phyloP scores from a whole-genome alignment of 2,797 vertebrate species.

The Sebastolobus altivelis region DNA sequence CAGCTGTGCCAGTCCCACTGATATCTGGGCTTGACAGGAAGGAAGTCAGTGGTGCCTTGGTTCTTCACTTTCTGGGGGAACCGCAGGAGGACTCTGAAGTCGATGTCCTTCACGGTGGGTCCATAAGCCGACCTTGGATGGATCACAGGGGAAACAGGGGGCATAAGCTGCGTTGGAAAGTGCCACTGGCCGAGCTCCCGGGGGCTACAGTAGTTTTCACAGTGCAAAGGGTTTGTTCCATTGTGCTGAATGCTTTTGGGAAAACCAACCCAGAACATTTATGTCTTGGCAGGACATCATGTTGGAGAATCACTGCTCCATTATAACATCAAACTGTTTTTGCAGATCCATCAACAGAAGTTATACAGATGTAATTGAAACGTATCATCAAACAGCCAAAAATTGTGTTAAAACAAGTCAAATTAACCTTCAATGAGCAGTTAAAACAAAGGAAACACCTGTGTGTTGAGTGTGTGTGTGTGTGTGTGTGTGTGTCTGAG shows the following conservation, averaged over 20 bases:
- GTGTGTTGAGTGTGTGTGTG: background rate
- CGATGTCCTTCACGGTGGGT: constrained; percentile 81
- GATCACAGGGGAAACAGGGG: constrained; percentile 50
- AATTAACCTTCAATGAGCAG: constrained; percentile 16
- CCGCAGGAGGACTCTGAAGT: constrained; percentile 88
- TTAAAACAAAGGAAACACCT: constrained; percentile 36
- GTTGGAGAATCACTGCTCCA: constrained; percentile 59
- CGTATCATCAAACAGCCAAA: constrained; percentile 16
- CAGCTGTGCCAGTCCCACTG: constrained; percentile 94
- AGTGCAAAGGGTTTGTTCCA: constrained; percentile 70
- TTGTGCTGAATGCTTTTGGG: constrained; percentile 67
- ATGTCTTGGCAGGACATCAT: constrained; percentile 71
- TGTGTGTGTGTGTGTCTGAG: constrained; percentile 29
- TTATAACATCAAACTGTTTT: constrained; percentile 51
- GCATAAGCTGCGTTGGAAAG: constrained; percentile 52
- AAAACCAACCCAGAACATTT: constrained; percentile 77
- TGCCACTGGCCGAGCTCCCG: constrained; percentile 46
- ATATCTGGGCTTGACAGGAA: constrained; percentile 87
- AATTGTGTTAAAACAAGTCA: constrained; percentile 4
- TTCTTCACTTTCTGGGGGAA: constrained; percentile 92
- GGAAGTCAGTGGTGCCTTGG: constrained; percentile 89
- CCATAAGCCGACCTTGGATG: constrained; percentile 86
- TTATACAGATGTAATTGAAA: constrained; percentile 10
- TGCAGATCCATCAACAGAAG: constrained; percentile 31
- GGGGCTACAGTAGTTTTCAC: constrained; percentile 22